A percentile compares a stretch with the other conserved stretches of the same genome.
These are phyloP conservation scores for Anolis carolinensis DNA, from an alignment of 2,113 vertebrate genomes.

Conservation along the genomic window DNA sequence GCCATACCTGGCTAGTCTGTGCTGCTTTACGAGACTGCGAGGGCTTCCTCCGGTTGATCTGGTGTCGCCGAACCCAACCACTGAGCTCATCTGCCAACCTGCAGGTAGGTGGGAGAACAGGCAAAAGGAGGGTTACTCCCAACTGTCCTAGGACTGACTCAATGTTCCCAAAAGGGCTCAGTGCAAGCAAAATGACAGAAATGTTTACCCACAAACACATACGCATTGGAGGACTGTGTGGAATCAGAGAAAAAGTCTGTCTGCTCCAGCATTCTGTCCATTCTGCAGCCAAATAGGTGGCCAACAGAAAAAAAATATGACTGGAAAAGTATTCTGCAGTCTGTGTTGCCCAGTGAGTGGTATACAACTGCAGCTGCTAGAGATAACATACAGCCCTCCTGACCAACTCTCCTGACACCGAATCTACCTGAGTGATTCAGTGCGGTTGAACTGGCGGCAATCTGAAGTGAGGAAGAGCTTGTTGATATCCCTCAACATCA, in stretches of 20 bases:
- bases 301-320: no score
- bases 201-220: neutral
- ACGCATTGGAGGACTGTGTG: no score
- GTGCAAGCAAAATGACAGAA: no score
- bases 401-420: neutral
- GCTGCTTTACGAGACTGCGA: slow-evolving; percentile 75
- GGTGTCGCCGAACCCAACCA: slow-evolving; percentile 89
- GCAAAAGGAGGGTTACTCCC: neutral
- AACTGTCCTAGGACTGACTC: neutral
- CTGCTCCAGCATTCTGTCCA: no score
- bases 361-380: neutral
- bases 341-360: neutral
- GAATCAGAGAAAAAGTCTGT: no score
- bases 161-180: no score
- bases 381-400: neutral
- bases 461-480: slow-evolving; percentile 85
- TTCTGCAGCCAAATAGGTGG: no score
- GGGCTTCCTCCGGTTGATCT: slow-evolving; percentile 84
- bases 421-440: slow-evolving; percentile 86
- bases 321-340: neutral
- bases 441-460: slow-evolving; percentile 90
- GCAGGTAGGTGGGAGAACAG: neutral
- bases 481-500: slow-evolving; percentile 86
- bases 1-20: slow-evolving; percentile 80
- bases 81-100: slow-evolving; percentile 88